These are phyloP conservation scores for Agonopterix subpropinquella DNA, from an alignment of 2,888 invertebrate genomes.

Conservation along the genomic window DNA sequence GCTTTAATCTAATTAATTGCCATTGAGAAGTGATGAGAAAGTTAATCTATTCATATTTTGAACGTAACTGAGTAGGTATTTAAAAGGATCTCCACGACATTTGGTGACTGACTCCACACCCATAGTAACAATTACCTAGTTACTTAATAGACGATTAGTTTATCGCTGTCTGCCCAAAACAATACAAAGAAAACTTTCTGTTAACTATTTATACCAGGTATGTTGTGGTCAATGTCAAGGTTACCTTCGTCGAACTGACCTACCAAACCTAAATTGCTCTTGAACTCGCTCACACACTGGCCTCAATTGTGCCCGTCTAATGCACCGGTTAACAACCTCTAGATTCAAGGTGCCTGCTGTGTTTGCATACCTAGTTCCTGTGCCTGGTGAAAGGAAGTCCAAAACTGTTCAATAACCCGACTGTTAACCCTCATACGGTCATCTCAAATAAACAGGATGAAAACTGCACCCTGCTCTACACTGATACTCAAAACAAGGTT, in stretches of 20 bases:
- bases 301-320: conserved; percentile 73
- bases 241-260: conserved; percentile 75
- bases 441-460: too few relatives aligned
- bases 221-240: conserved; percentile 69
- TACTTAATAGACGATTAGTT: too few relatives aligned
- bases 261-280: conserved; percentile 75
- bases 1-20: too few relatives aligned
- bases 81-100: too few relatives aligned
- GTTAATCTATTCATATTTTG: too few relatives aligned
- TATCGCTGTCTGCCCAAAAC: too few relatives aligned
- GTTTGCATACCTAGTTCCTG: conserved; percentile 62
- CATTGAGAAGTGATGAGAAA: too few relatives aligned
- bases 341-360: conserved; percentile 69
- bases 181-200: too few relatives aligned
- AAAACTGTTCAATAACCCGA: conserved; percentile 24
- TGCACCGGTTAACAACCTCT: conserved; percentile 75
- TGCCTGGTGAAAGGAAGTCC: conserved; percentile 49
- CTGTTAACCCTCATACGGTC: conserved; percentile 1
- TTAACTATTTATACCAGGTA: too few relatives aligned
- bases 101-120: too few relatives aligned
- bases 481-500: neutral
- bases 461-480: neutral
- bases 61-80: too few relatives aligned
- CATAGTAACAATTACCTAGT: too few relatives aligned
- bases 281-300: conserved; percentile 74